Conservation (phyloP, 35 echinoderm and acorn worm species). For the Lytechinus variegatus region DNA sequence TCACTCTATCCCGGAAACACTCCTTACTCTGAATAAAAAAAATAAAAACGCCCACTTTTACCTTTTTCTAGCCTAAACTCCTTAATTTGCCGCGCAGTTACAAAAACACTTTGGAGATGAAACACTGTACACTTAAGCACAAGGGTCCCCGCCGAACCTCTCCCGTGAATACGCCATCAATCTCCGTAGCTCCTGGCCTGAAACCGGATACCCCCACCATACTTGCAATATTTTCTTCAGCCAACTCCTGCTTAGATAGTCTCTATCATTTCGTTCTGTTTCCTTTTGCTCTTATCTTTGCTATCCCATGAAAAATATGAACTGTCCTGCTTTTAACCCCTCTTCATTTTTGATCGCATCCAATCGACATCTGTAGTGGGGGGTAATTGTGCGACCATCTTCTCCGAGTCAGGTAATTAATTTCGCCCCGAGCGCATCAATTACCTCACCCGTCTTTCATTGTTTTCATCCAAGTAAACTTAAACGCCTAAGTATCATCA, state of each 20-base stretch:
- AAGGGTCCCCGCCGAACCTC: neutral
- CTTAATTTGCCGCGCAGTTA: constrained; percentile 44
- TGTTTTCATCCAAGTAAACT: constrained; percentile 50
- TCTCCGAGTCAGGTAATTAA: constrained; percentile 48
- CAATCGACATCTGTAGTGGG: constrained; percentile 20
- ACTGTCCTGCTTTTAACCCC: neutral
- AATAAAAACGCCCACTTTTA: neutral
- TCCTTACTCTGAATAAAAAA: neutral
- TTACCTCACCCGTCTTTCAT: constrained; percentile 45
- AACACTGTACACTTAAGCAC: neutral
- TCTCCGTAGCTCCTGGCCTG: constrained; percentile 42
- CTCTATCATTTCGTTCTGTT: constrained; percentile 45
- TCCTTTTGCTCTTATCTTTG: neutral
- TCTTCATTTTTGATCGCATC: neutral
- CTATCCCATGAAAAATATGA: neutral
- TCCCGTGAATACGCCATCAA: constrained; percentile 24
- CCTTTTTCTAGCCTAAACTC: neutral
- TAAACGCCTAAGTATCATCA: constrained; percentile 34
- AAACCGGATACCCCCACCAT: constrained; percentile 35
- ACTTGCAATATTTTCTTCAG: constrained; percentile 30
- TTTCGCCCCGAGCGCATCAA: constrained; percentile 36
- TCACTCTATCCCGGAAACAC: neutral
- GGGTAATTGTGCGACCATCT: neutral
- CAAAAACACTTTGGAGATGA: constrained; percentile 43
- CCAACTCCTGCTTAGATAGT: neutral